These are phyloP conservation scores for Diorhabda carinulata DNA, from an alignment of 1,140 invertebrate genomes.

Conservation along the genomic window DNA sequence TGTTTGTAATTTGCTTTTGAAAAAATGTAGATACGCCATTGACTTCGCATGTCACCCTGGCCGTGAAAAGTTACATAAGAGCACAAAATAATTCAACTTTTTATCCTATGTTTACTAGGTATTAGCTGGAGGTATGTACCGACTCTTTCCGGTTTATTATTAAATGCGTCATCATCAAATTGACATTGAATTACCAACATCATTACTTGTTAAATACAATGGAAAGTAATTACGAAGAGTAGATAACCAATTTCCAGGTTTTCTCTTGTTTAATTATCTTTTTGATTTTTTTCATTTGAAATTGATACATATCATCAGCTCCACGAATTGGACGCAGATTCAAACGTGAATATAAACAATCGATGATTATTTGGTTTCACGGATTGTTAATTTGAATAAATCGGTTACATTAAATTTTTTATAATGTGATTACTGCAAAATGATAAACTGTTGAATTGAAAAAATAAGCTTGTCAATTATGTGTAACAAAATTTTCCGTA, in stretches of 20 bases:
- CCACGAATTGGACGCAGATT: no score
- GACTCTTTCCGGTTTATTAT: constrained; percentile 30
- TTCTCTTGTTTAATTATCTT: neutral
- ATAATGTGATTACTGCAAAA: no score
- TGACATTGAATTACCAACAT: constrained; percentile 27
- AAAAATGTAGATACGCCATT: constrained; percentile 7
- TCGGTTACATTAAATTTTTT: no score
- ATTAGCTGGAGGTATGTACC: constrained; percentile 15
- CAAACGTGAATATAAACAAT: no score
- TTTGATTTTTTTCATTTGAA: neutral
- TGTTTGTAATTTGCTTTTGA: neutral
- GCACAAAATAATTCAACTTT: constrained; percentile 27
- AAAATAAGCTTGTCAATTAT: no score
- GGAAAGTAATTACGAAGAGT: neutral
- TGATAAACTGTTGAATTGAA: no score
- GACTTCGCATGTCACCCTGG: constrained; percentile 28
- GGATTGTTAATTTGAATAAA: no score
- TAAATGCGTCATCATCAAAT: constrained; percentile 22
- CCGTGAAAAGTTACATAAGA: constrained; percentile 37
- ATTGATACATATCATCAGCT: neutral
- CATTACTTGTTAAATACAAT: constrained; percentile 1
- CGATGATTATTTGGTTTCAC: no score
- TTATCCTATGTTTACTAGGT: constrained; percentile 26
- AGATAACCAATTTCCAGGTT: neutral
- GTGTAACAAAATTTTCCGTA: no score